Percentiles rank a stretch among this genome's conserved stretches.
Conservation (phyloP, 2,888 invertebrate genomes). For the Trisateles emortualis region DNA sequence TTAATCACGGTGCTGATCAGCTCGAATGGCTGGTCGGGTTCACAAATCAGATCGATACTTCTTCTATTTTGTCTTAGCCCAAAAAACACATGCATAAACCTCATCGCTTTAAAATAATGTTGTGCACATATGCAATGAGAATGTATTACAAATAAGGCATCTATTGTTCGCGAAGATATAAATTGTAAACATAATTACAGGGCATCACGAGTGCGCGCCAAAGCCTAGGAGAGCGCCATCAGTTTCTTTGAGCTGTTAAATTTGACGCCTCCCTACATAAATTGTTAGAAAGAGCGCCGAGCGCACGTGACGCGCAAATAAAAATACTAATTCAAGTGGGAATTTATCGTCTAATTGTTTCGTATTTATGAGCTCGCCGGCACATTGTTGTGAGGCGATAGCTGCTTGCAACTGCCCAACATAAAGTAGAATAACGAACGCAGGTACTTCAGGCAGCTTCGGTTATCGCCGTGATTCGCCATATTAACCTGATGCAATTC, state of each 20-base stretch:
- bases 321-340: constrained; percentile 78
- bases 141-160: constrained; percentile 54
- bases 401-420: constrained; percentile 56
- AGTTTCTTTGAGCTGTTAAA: constrained; percentile 77
- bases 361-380: constrained; percentile 73
- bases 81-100: constrained; percentile 45
- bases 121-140: constrained; percentile 25
- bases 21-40: constrained; percentile 62
- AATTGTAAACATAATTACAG: constrained; percentile 75
- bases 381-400: constrained; percentile 72
- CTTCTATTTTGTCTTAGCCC: constrained; percentile 32
- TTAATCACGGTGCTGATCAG: constrained; percentile 78
- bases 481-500: constrained; percentile 52
- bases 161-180: constrained; percentile 65
- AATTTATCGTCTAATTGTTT: constrained; percentile 82
- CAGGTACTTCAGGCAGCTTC: constrained; percentile 47
- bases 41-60: constrained; percentile 60
- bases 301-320: constrained; percentile 81
- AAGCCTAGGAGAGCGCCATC: constrained; percentile 70
- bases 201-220: constrained; percentile 66
- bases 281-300: constrained; percentile 67
- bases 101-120: not conserved
- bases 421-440: constrained; percentile 72
- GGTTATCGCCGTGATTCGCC: constrained; percentile 67
- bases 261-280: constrained; percentile 78